Percentiles rank a stretch among this genome's conserved stretches.
Conservation (phyloP, 2,888 invertebrate species). For the Nomada fabriciana region DNA sequence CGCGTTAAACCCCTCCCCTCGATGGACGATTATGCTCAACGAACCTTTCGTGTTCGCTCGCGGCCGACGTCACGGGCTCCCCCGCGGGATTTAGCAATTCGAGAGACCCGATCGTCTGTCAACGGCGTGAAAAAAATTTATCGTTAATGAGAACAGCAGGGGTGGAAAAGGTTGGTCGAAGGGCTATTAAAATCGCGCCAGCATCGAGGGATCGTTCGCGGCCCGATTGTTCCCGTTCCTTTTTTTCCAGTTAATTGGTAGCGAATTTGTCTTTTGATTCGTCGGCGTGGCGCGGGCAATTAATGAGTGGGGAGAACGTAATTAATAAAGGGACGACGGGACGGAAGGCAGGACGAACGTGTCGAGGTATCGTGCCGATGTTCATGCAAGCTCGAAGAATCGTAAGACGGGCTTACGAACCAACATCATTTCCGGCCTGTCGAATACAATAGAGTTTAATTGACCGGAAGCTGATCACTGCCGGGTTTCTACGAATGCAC, state of each 20-base stretch:
- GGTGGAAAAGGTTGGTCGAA: neutral
- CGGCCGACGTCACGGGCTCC: slow-evolving; percentile 54
- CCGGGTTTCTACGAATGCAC: slow-evolving; percentile 20
- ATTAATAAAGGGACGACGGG: slow-evolving; percentile 40
- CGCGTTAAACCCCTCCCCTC: slow-evolving; percentile 69
- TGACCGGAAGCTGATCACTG: slow-evolving; percentile 57
- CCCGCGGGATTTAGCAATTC: slow-evolving; percentile 58
- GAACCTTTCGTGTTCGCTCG: slow-evolving; percentile 62
- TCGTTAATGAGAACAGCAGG: slow-evolving; percentile 56
- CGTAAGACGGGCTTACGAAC: slow-evolving; percentile 55
- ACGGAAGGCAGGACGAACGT: neutral
- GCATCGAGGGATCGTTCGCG: slow-evolving; percentile 4
- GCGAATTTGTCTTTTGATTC: slow-evolving; percentile 44
- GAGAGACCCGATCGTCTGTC: slow-evolving; percentile 54
- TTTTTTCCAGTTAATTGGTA: slow-evolving; percentile 30
- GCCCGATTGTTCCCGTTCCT: slow-evolving; percentile 26
- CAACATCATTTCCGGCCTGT: slow-evolving; percentile 48
- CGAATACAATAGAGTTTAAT: slow-evolving; percentile 65
- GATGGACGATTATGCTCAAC: slow-evolving; percentile 70
- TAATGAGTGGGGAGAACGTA: slow-evolving; percentile 30
- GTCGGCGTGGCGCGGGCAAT: slow-evolving; percentile 21
- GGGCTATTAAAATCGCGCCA: slow-evolving; percentile 34
- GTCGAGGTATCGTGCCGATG: neutral
- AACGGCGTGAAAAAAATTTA: slow-evolving; percentile 63
- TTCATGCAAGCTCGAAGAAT: slow-evolving; percentile 45